Conservation (phyloP, 1,140 invertebrate species). For the Microplitis mediator region DNA sequence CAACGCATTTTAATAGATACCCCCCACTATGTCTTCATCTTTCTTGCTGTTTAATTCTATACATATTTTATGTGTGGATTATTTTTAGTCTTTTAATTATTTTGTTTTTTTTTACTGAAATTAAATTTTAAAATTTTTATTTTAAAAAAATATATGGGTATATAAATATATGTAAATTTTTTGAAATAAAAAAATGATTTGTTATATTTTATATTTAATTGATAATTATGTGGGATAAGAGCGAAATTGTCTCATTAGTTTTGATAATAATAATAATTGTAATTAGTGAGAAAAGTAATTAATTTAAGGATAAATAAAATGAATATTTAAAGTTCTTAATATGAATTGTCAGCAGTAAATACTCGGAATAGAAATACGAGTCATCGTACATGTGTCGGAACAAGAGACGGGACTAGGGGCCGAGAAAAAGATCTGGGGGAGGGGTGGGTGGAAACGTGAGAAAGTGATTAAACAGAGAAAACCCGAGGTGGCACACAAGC, state of each 20-base stretch:
- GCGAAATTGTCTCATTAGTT: no score
- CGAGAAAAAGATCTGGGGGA: neutral
- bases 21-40: neutral
- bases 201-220: no score
- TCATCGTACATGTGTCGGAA: neutral
- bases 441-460: neutral
- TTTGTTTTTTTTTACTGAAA: no score
- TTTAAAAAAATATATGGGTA: no score
- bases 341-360: constrained; percentile 1
- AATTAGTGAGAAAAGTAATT: neutral
- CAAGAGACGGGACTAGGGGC: neutral
- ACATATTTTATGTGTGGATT: neutral
- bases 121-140: no score
- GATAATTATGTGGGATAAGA: no score
- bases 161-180: no score
- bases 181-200: no score
- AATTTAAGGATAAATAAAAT: neutral
- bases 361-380: neutral
- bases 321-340: neutral
- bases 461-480: constrained; percentile 6
- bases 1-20: constrained; percentile 9
- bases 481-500: neutral
- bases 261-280: no score
- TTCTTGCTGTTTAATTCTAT: constrained; percentile 1
- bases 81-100: neutral